Percentiles rank a stretch among this genome's conserved stretches.
Evolutionary conservation across 2,888 invertebrate genomes (phyloP).

Genomic region (Eumerus sabulonum): DNA sequence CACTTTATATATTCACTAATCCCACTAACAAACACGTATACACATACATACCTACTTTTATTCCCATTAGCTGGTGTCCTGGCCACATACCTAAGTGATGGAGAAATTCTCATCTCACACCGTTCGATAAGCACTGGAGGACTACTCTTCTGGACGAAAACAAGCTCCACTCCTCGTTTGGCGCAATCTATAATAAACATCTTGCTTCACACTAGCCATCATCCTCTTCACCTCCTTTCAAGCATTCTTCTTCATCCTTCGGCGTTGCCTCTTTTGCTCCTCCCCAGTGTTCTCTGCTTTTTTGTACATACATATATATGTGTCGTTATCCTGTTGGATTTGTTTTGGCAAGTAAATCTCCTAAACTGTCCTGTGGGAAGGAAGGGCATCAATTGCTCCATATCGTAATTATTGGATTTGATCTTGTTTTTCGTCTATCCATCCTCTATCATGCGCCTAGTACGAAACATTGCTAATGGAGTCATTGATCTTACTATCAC

Average conservation of each 20-base stretch:
- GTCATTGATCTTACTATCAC: too few relatives aligned
- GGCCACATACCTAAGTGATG: slow-evolving; percentile 29
- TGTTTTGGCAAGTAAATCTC: slow-evolving; percentile 61
- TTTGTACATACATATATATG: background rate
- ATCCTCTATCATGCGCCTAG: background rate
- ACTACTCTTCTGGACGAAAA: slow-evolving; percentile 11
- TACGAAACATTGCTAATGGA: too few relatives aligned
- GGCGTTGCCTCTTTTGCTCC: too few relatives aligned
- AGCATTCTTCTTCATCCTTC: background rate
- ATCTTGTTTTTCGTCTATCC: slow-evolving; percentile 34
- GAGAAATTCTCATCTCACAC: slow-evolving; percentile 40
- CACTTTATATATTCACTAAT: slow-evolving; percentile 65
- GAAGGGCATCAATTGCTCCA: slow-evolving; percentile 45
- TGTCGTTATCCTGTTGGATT: slow-evolving; percentile 61
- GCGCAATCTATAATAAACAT: slow-evolving; percentile 67
- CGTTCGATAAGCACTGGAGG: slow-evolving; percentile 20
- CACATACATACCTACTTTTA: too few relatives aligned
- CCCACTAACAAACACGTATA: slow-evolving; percentile 53
- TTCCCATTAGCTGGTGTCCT: slow-evolving; percentile 45
- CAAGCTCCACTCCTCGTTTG: slow-evolving; percentile 51
- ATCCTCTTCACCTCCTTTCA: background rate
- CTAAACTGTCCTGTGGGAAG: slow-evolving; percentile 25
- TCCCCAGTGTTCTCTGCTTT: too few relatives aligned
- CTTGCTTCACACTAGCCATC: slow-evolving; percentile 26
- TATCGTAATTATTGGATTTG: slow-evolving; percentile 55